These are phyloP conservation scores for Aporophyla nigra DNA, from an alignment of 2,888 invertebrate species.

Conservation along the genomic window DNA sequence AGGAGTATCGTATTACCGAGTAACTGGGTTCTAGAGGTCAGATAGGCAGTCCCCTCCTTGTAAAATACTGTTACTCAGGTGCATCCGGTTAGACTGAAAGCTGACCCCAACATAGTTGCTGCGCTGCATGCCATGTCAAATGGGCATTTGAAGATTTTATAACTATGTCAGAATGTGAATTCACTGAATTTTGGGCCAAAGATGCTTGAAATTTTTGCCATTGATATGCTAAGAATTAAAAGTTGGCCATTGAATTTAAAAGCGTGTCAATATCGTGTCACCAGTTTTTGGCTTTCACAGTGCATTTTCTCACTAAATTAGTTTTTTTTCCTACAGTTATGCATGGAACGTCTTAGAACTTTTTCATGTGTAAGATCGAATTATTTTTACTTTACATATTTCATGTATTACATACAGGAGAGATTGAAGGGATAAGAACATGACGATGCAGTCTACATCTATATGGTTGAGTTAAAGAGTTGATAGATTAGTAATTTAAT, in stretches of 20 bases:
- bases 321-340: neutral
- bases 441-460: conserved; percentile 35
- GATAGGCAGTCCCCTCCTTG: too few species aligned
- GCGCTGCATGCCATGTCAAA: too few species aligned
- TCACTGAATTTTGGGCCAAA: too few species aligned
- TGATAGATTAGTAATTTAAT: conserved; percentile 41
- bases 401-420: neutral
- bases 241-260: neutral
- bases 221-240: too few species aligned
- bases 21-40: too few species aligned
- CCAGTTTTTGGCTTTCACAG: neutral
- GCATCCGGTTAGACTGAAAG: too few species aligned
- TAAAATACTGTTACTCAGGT: too few species aligned
- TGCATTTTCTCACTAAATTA: neutral
- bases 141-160: too few species aligned
- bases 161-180: too few species aligned
- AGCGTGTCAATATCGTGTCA: neutral
- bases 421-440: conserved; percentile 12
- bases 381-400: neutral
- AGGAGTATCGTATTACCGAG: too few species aligned
- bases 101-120: too few species aligned
- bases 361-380: neutral
- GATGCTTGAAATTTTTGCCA: too few species aligned
- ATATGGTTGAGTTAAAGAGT: conserved; percentile 5
- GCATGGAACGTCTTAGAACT: neutral